A percentile compares a stretch with the other conserved stretches of the same genome.
Evolutionary conservation across 2,888 invertebrate species (phyloP).

Genomic region (Frankliniella intonsa): DNA sequence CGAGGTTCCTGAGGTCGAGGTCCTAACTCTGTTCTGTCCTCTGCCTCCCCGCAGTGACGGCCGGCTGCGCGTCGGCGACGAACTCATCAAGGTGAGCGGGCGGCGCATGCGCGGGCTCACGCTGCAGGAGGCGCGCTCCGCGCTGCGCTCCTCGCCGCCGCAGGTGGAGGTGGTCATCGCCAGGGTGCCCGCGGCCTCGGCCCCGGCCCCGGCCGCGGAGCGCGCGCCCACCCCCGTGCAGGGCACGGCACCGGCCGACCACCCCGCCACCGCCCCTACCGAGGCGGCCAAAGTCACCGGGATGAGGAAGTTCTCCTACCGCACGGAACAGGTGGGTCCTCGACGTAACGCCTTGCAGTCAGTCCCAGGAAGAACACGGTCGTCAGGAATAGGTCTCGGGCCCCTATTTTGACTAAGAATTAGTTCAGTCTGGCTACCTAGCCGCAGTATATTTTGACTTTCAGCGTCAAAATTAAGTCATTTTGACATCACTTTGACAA

Average conservation of each 20-base stretch:
- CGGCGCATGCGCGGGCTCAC: slow-evolving; percentile 69
- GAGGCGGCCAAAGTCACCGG: slow-evolving; percentile 44
- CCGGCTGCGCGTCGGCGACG: slow-evolving; percentile 76
- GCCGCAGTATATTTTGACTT: no score
- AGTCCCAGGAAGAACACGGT: no score
- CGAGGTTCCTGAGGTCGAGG: neutral
- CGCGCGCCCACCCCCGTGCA: slow-evolving; percentile 32
- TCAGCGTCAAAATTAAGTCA: no score
- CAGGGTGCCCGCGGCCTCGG: slow-evolving; percentile 35
- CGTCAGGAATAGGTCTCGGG: no score
- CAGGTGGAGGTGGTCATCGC: slow-evolving; percentile 49
- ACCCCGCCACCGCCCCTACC: slow-evolving; percentile 32
- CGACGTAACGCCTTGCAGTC: no score
- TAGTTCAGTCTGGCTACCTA: neutral
- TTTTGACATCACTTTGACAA: no score
- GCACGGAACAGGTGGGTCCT: neutral
- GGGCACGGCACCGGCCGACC: slow-evolving; percentile 31
- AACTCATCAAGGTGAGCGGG: slow-evolving; percentile 85
- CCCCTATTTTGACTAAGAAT: no score
- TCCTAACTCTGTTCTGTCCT: neutral
- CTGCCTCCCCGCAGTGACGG: slow-evolving; percentile 60
- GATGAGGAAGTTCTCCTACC: slow-evolving; percentile 49
- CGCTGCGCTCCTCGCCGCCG: slow-evolving; percentile 45
- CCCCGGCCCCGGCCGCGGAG: neutral
- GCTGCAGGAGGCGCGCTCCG: slow-evolving; percentile 55